Conservation (phyloP, 2,113 vertebrate genomes). For the Callipepla squamata region DNA sequence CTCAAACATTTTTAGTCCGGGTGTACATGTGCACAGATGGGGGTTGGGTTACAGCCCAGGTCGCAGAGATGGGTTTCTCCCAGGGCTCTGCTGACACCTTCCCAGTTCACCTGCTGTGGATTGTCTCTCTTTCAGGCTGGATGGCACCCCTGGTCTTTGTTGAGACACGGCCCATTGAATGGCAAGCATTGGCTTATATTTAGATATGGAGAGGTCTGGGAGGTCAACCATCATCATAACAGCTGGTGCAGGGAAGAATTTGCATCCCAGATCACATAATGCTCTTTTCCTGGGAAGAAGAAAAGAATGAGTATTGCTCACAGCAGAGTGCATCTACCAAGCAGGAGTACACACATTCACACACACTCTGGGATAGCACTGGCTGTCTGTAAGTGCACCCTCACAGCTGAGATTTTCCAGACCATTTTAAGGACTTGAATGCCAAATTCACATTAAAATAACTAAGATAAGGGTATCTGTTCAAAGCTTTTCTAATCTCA, state of each 20-base stretch:
- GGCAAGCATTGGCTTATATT: neutral
- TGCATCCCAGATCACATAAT: rapidly evolving
- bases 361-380: neutral
- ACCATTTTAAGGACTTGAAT: neutral
- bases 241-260: neutral
- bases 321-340: neutral
- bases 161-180: neutral
- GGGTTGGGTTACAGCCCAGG: neutral
- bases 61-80: rapidly evolving
- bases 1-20: neutral
- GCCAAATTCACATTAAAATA: neutral
- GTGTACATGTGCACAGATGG: rapidly evolving
- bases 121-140: neutral
- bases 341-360: neutral
- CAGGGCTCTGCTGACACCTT: neutral
- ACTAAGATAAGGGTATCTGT: neutral
- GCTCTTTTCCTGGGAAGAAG: neutral
- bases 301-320: rapidly evolving
- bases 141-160: neutral
- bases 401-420: neutral
- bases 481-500: neutral
- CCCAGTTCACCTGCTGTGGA: neutral
- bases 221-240: rapidly evolving
- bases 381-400: neutral
- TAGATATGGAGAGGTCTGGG: rapidly evolving